These are phyloP conservation scores for Amiota mariae DNA, from an alignment of 2,888 invertebrate species.

Conservation along the genomic window DNA sequence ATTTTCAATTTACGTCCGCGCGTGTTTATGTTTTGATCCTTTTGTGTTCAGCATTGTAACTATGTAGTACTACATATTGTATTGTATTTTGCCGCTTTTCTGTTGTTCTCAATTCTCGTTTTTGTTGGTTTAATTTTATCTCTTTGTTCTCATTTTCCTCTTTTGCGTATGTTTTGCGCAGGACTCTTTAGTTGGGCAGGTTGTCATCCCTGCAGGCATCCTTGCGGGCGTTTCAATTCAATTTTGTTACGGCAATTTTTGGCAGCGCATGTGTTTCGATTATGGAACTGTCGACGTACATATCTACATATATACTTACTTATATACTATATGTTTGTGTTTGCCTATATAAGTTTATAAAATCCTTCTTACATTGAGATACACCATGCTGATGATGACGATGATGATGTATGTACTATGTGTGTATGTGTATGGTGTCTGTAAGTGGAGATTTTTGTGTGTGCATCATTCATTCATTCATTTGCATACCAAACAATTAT, in stretches of 20 bases:
- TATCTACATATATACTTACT: too few relatives aligned
- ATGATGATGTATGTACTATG: conserved; percentile 1
- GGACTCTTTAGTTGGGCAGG: too few relatives aligned
- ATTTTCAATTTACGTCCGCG: conserved; percentile 2
- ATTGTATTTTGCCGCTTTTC: neutral
- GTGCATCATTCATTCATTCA: conserved; percentile 5
- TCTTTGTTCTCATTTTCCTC: neutral
- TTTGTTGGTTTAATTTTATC: neutral
- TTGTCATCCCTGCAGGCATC: too few relatives aligned
- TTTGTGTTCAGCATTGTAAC: neutral
- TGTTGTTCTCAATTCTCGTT: neutral
- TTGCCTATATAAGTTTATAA: neutral
- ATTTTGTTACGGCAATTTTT: too few relatives aligned
- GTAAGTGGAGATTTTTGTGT: neutral
- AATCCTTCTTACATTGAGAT: neutral
- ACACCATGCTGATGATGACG: neutral
- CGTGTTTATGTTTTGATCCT: too few relatives aligned
- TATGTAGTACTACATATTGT: neutral
- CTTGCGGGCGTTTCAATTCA: too few relatives aligned
- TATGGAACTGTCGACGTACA: too few relatives aligned
- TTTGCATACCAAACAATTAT: conserved; percentile 24
- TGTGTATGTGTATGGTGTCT: conserved; percentile 19
- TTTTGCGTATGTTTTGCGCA: neutral
- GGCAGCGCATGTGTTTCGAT: too few relatives aligned
- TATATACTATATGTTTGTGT: too few relatives aligned